These are phyloP conservation scores for Cyanoramphus novaezelandiae DNA, from an alignment of 2,113 vertebrate genomes.

Conservation along the genomic window DNA sequence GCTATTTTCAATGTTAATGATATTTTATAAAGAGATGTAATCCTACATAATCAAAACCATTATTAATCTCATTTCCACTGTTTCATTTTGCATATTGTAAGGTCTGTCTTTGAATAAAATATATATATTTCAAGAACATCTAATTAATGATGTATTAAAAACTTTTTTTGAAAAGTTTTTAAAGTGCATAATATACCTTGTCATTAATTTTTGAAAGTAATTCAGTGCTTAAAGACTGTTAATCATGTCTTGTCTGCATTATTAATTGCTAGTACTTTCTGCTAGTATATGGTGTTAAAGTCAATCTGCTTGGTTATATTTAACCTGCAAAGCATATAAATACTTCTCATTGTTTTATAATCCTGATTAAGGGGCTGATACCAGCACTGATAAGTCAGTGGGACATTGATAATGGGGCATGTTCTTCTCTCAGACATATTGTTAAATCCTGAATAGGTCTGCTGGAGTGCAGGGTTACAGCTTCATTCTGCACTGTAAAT, in stretches of 20 bases:
- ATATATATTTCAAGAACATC: not conserved
- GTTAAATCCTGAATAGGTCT: not conserved
- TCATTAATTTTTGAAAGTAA: constrained; percentile 20
- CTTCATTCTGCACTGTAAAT: not conserved
- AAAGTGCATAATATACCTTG: not conserved
- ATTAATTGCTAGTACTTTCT: constrained; percentile 7
- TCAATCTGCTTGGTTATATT: not conserved
- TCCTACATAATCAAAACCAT: not conserved
- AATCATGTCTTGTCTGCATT: not conserved
- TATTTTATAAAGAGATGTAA: not conserved
- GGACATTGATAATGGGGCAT: not conserved
- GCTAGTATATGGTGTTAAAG: not conserved
- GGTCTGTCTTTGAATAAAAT: not conserved
- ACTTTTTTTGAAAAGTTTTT: not conserved
- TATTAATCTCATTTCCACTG: not conserved
- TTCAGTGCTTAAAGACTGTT: not conserved
- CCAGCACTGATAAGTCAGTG: not conserved
- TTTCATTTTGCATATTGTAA: not conserved
- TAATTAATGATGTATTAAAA: not conserved
- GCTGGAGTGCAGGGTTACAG: not conserved
- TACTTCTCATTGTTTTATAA: not conserved
- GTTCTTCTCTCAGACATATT: not conserved
- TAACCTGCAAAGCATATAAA: not conserved
- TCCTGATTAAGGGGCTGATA: not conserved
- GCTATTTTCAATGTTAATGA: not conserved